Evolutionary conservation across 2,888 invertebrate genomes (phyloP), one percentile per base, ranked within the genome.

Genomic region (Acleris laterana): DNA sequence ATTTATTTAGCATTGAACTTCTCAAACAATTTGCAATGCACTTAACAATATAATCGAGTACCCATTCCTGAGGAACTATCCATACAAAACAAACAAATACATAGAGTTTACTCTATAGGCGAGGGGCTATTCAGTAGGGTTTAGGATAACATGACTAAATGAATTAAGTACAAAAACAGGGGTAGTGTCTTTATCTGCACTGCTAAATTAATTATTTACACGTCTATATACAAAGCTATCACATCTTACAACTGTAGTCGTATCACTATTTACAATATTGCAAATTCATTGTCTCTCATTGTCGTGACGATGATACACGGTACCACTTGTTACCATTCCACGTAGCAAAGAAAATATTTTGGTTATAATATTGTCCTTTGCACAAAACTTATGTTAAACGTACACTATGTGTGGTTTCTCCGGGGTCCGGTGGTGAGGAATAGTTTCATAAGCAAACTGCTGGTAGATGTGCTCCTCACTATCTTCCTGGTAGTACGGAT

Each of bases 371-470:
- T 84, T 84, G 88, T 89, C 84, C 84, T 82, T 85, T 82, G 83
- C 83, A 74, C 81, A 85, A 84, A 88, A 83, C 83, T 87, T 90
- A 81, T 90, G 93, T 93, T 93, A 94, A 78, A 94, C 94, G 76
- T 94, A 94, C 85, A 94, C 94, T 89, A 94, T 93, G 85, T 94
- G 94, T 68, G 94, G 93, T 83, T 93, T 93, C 77, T 94, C 94
- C 62, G 93, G 93, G 72, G 93, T 93, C 78, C 91, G 85, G 77
- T 93, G 93, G 68, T 89, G 92, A 69, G 93, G 93, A 59, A 93
- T 93, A 16, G 93, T 93, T 78, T 93, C 93, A 72, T 93, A 93
- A 3, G 92, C 92, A 69, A 93, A 93, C 73, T 93, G 93, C 72
- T 93, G 93, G 75, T 93, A 93, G 76, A 93, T 93, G 71, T 92